Evolutionary conservation across 2,797 vertebrate species (phyloP).

Genomic region (Parotocinclus haroldoi): DNA sequence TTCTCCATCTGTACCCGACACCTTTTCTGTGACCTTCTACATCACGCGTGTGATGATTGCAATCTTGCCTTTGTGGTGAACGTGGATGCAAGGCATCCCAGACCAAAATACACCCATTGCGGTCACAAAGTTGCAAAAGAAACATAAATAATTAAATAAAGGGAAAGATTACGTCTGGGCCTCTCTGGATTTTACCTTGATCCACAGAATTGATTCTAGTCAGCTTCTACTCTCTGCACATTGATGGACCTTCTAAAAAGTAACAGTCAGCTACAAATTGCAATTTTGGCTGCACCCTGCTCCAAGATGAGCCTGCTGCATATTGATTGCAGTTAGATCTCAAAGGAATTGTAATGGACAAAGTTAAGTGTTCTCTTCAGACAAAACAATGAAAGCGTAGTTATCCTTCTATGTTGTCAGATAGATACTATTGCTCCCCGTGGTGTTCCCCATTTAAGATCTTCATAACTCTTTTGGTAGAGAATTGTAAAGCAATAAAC

Average conservation of each 20-base stretch:
- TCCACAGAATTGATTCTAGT: slow-evolving; percentile 26
- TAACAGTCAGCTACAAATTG: slow-evolving; percentile 25
- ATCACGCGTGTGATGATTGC: slow-evolving; percentile 42
- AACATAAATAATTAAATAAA: slow-evolving; percentile 2
- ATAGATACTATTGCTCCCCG: too few relatives aligned
- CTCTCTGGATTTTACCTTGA: slow-evolving; percentile 1
- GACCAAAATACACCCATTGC: background rate
- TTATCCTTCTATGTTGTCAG: background rate
- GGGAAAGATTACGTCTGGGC: slow-evolving; percentile 9
- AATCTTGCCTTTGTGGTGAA: slow-evolving; percentile 6
- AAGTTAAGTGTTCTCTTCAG: slow-evolving; percentile 16
- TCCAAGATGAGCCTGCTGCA: slow-evolving; percentile 19
- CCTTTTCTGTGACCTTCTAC: slow-evolving; percentile 12
- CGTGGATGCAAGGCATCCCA: background rate
- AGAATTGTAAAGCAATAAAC: too few relatives aligned
- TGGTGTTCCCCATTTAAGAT: too few relatives aligned
- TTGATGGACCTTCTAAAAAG: slow-evolving; percentile 10
- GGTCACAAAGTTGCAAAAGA: background rate
- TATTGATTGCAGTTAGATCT: slow-evolving; percentile 23
- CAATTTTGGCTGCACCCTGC: slow-evolving; percentile 1
- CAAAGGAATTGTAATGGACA: slow-evolving; percentile 24
- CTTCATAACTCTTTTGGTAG: too few relatives aligned
- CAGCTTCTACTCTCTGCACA: slow-evolving; percentile 9
- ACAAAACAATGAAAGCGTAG: slow-evolving; percentile 8
- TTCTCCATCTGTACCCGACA: slow-evolving; percentile 19